phyloP scores from a whole-genome alignment of 2,888 invertebrate species.

The Ganaspis brasiliensis region DNA sequence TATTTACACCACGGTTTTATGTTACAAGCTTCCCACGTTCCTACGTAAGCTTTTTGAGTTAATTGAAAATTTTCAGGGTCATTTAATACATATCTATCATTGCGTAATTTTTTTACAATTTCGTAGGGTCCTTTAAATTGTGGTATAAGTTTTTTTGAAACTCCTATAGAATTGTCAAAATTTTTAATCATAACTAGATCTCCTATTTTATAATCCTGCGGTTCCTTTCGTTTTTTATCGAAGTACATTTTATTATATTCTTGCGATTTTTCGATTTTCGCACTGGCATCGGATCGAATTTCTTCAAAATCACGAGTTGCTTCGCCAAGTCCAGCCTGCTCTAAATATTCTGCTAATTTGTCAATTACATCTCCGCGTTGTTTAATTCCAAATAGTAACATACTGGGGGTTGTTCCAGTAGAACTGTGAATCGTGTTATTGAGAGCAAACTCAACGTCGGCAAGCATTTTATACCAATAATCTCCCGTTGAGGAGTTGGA shows the following conservation, averaged over 20 bases:
- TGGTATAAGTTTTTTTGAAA: conserved; percentile 50
- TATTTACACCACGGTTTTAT: conserved; percentile 36
- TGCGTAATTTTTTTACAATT: conserved; percentile 48
- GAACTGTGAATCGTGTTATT: conserved; percentile 59
- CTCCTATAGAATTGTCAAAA: conserved; percentile 46
- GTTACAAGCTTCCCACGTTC: conserved; percentile 38
- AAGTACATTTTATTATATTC: conserved; percentile 65
- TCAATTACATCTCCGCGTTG: conserved; percentile 65
- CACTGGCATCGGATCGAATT: conserved; percentile 50
- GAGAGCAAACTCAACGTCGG: conserved; percentile 51
- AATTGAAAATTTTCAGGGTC: conserved; percentile 38
- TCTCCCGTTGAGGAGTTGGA: conserved; percentile 26
- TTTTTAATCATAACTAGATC: conserved; percentile 52
- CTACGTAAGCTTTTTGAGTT: conserved; percentile 24
- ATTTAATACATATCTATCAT: conserved; percentile 41
- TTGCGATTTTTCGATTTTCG: conserved; percentile 61
- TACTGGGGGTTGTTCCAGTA: conserved; percentile 62
- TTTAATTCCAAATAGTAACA: conserved; percentile 66
- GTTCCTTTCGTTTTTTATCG: conserved; percentile 63
- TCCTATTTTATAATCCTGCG: conserved; percentile 55
- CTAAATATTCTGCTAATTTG: conserved; percentile 50
- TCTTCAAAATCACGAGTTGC: conserved; percentile 57
- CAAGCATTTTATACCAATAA: conserved; percentile 51
- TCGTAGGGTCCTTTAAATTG: conserved; percentile 53
- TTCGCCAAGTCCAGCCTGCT: conserved; percentile 41